Percentiles rank a stretch among this genome's conserved stretches.
These are phyloP conservation scores for Vulpes vulpes DNA, from an alignment of 2,113 vertebrate genomes.

Conservation along the genomic window DNA sequence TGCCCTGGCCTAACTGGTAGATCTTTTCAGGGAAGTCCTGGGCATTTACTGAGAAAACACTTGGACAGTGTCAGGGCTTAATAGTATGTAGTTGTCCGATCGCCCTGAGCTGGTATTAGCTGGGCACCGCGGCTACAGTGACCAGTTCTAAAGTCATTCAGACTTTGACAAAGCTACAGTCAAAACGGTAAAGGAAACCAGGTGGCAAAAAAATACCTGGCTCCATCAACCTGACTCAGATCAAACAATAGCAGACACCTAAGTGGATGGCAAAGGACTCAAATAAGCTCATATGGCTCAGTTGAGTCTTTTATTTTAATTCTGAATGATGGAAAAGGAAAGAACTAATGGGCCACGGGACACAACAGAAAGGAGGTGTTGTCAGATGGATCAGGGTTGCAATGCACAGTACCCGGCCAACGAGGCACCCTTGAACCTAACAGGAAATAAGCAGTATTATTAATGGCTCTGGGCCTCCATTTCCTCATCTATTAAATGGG, in stretches of 20 bases:
- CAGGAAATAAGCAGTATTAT: neutral
- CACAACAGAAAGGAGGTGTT: neutral
- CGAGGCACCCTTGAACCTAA: neutral
- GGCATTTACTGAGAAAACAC: neutral
- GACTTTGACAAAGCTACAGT: neutral
- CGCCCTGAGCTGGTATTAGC: neutral
- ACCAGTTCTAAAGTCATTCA: neutral
- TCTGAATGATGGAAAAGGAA: neutral
- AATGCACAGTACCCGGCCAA: too few relatives aligned
- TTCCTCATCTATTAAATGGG: neutral
- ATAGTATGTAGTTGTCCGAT: neutral
- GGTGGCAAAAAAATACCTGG: neutral
- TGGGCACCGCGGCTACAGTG: neutral
- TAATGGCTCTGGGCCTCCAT: neutral
- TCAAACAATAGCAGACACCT: neutral
- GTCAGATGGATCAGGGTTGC: neutral
- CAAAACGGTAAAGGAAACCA: neutral
- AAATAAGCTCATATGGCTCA: neutral
- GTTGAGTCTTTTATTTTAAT: neutral
- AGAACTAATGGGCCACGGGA: neutral
- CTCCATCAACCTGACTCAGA: neutral
- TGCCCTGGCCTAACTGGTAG: too few relatives aligned
- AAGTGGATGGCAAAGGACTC: neutral
- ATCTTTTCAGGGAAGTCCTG: neutral
- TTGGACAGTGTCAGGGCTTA: neutral